A percentile compares a stretch with the other conserved stretches of the same genome.
These are phyloP conservation scores for Galbula dea DNA, from an alignment of 2,113 vertebrate genomes.

Conservation along the genomic window DNA sequence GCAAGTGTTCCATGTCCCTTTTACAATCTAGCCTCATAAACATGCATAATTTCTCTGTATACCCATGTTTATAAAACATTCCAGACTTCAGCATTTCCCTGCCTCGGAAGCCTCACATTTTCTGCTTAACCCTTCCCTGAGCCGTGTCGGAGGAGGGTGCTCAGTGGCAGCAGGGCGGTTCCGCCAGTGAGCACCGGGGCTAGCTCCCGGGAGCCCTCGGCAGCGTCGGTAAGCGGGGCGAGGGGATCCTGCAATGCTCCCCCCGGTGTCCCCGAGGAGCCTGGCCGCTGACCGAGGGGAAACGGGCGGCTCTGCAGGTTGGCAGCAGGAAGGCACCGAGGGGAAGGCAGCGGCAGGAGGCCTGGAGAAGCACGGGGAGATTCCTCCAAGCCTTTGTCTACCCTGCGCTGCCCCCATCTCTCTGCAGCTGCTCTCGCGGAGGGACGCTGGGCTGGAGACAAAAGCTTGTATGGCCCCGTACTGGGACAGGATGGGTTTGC, in stretches of 20 bases:
- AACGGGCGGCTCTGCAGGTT: too few species aligned
- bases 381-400: neutral
- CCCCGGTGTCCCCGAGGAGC: neutral
- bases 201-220: neutral
- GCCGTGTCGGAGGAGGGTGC: neutral
- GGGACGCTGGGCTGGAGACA: neutral
- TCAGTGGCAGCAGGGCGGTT: neutral
- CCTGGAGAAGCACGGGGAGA: neutral
- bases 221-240: neutral
- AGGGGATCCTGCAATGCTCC: neutral
- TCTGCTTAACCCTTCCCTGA: fast-evolving
- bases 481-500: neutral
- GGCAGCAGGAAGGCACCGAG: neutral
- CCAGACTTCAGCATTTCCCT: fast-evolving
- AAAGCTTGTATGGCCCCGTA: too few species aligned
- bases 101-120: too few species aligned
- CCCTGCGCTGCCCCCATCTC: neutral
- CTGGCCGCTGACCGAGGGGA: too few species aligned
- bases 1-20: too few species aligned
- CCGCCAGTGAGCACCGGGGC: neutral
- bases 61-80: neutral
- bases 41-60: too few species aligned
- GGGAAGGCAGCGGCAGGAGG: neutral
- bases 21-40: neutral
- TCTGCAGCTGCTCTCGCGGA: neutral